These are phyloP conservation scores for Lampris megalopsis DNA, from an alignment of 2,113 vertebrate genomes.

Conservation along the genomic window DNA sequence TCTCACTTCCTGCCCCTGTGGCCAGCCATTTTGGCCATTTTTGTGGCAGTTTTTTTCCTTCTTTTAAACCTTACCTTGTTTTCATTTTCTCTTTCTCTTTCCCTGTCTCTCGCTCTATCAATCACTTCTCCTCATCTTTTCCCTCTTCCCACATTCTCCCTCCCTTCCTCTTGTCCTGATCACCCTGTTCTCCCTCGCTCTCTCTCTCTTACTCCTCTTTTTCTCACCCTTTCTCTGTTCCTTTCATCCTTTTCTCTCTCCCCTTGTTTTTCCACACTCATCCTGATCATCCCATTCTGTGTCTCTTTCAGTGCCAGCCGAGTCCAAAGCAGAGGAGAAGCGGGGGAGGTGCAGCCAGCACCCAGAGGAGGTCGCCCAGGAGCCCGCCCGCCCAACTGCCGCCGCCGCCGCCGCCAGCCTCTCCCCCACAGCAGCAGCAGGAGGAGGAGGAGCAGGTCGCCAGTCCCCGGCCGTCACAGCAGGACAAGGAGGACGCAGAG, in stretches of 20 bases:
- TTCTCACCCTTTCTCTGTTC: not conserved
- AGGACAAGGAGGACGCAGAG: slow-evolving; percentile 36
- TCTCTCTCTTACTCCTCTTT: not conserved
- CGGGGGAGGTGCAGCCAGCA: slow-evolving; percentile 56
- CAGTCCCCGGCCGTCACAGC: slow-evolving; percentile 33
- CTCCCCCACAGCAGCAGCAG: slow-evolving; percentile 17
- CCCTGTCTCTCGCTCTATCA: slow-evolving; percentile 30
- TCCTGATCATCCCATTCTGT: slow-evolving; percentile 12
- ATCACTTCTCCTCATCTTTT: slow-evolving; percentile 16
- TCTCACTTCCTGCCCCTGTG: not conserved
- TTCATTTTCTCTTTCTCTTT: slow-evolving; percentile 32
- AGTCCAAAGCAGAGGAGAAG: slow-evolving; percentile 81
- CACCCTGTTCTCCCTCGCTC: not conserved
- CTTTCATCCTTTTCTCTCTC: not conserved
- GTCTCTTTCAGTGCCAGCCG: slow-evolving; percentile 76
- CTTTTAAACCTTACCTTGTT: slow-evolving; percentile 20
- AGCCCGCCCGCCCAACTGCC: slow-evolving; percentile 57
- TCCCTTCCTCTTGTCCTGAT: not conserved
- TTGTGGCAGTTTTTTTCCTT: slow-evolving; percentile 33
- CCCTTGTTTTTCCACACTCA: slow-evolving; percentile 26
- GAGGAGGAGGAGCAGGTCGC: slow-evolving; percentile 54
- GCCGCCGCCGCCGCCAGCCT: slow-evolving; percentile 2
- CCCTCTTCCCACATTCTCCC: slow-evolving; percentile 15
- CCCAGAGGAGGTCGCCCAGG: slow-evolving; percentile 67
- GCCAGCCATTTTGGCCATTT: slow-evolving; percentile 34